These are phyloP conservation scores for Anadara kagoshimensis DNA, from an alignment of 1,140 invertebrate species.

Conservation along the genomic window DNA sequence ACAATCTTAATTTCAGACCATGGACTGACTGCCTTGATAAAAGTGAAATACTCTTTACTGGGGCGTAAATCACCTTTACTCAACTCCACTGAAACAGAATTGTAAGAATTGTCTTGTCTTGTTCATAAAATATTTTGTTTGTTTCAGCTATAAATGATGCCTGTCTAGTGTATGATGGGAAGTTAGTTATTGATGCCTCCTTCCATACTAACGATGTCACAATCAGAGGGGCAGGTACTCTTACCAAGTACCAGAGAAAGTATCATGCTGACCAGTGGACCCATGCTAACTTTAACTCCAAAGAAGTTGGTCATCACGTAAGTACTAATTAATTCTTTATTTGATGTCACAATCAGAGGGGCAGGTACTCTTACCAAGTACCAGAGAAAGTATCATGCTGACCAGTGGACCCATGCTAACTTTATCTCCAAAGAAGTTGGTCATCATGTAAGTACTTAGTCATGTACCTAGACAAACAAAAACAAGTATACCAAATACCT, in stretches of 20 bases:
- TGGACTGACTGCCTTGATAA: too few species aligned
- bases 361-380: conserved; percentile 81
- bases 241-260: conserved; percentile 76
- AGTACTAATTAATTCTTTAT: conserved; percentile 42
- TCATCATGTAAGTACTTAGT: too few species aligned
- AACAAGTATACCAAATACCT: too few species aligned
- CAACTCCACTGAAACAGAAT: too few species aligned
- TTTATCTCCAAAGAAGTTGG: background rate
- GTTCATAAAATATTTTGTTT: conserved; percentile 25
- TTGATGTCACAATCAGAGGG: conserved; percentile 80
- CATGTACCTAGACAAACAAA: too few species aligned
- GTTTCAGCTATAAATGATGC: conserved; percentile 80
- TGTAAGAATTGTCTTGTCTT: conserved; percentile 8
- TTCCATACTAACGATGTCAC: conserved; percentile 82
- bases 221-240: conserved; percentile 82
- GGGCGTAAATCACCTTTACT: too few species aligned
- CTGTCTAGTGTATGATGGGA: conserved; percentile 83
- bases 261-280: conserved; percentile 73
- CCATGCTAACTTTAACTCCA: conserved; percentile 74
- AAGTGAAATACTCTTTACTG: too few species aligned
- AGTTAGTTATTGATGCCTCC: conserved; percentile 80
- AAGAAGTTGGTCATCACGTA: conserved; percentile 72
- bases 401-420: conserved; percentile 73
- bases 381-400: conserved; percentile 72
- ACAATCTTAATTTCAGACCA: too few species aligned